Evolutionary conservation across 2,113 vertebrate genomes (phyloP).

Genomic region (Dipodomys ordii): DNA sequence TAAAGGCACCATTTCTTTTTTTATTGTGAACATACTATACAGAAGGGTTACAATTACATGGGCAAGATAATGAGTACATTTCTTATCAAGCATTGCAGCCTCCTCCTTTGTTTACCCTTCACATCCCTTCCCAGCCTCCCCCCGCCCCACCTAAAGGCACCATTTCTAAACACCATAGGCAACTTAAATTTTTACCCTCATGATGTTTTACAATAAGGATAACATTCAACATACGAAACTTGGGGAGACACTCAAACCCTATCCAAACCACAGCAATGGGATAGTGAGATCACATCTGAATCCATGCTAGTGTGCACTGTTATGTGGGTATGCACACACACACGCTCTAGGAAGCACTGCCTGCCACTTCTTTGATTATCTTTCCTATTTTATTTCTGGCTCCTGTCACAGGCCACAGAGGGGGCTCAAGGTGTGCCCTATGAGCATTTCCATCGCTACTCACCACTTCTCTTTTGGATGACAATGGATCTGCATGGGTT

Average conservation of each 20-base stretch:
- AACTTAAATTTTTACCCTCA: neutral
- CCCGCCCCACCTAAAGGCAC: neutral
- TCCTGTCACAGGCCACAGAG: neutral
- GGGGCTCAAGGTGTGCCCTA: neutral
- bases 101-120: no score
- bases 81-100: no score
- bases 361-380: conserved; percentile 18
- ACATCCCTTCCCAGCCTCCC: no score
- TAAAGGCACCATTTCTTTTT: neutral
- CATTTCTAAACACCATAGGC: neutral
- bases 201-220: neutral
- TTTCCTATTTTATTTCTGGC: conserved; percentile 37
- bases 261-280: neutral
- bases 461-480: conserved; percentile 20
- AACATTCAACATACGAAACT: neutral
- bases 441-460: neutral
- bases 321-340: neutral
- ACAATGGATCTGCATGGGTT: conserved; percentile 62
- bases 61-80: no score
- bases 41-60: no score
- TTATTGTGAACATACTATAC: no score
- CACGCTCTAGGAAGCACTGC: neutral
- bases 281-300: neutral
- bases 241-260: neutral
- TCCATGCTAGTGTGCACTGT: neutral